A percentile compares a stretch with the other conserved stretches of the same genome.
Evolutionary conservation across 2,113 vertebrate species (phyloP).

Genomic region (Pipra filicauda): DNA sequence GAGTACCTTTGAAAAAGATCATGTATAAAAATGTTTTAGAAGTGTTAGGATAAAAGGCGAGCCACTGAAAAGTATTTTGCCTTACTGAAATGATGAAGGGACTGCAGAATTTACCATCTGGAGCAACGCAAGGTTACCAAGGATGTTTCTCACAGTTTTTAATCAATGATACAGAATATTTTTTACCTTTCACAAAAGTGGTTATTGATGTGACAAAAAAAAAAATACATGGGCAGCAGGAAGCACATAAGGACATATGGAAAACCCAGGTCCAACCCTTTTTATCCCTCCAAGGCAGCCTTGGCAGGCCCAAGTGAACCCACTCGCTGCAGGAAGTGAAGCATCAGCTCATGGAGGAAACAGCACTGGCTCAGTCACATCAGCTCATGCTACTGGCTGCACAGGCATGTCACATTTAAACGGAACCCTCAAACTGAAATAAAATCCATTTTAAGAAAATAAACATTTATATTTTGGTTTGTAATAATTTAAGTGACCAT

Average conservation of each 20-base stretch:
- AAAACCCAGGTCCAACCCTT: background rate
- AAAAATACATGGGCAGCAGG: background rate
- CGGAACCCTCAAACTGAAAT: background rate
- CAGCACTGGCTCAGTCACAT: background rate
- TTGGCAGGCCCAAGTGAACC: accelerated
- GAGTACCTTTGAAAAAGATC: slow-evolving; percentile 45
- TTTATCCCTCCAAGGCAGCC: background rate
- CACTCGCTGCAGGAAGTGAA: background rate
- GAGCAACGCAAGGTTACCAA: background rate
- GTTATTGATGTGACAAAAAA: background rate
- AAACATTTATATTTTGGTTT: background rate
- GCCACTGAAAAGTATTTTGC: background rate
- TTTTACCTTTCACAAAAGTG: background rate
- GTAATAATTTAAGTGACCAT: background rate
- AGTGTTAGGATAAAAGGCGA: background rate
- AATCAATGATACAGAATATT: background rate
- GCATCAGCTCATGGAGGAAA: background rate
- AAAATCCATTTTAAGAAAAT: background rate
- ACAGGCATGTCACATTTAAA: background rate
- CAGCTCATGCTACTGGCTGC: background rate
- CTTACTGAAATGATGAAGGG: background rate
- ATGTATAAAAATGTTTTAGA: background rate
- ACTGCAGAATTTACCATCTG: background rate
- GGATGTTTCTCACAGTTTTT: background rate
- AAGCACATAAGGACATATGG: background rate